phyloP scores from a whole-genome alignment of 2,888 invertebrate genomes.

The Clostera curtula region DNA sequence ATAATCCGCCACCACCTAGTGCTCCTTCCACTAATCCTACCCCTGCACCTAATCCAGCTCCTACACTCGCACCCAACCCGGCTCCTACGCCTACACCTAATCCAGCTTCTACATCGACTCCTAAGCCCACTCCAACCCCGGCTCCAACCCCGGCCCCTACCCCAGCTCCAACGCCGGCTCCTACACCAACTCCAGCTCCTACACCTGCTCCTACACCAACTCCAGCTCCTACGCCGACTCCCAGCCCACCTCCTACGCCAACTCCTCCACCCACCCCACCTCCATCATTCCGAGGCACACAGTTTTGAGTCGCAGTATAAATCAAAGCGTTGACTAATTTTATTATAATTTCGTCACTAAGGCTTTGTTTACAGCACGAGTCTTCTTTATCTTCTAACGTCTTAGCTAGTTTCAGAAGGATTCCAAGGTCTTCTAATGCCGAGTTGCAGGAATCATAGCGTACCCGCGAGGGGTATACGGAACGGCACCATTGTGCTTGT shows the following conservation, averaged over 20 bases:
- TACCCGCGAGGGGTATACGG: conserved; percentile 7
- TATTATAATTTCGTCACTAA: conserved; percentile 46
- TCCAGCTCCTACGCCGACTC: background rate
- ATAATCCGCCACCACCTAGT: background rate
- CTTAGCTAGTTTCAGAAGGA: conserved; percentile 23
- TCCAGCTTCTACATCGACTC: conserved; percentile 3
- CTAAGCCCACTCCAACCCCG: conserved; percentile 2
- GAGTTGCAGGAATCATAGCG: conserved; percentile 24
- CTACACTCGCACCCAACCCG: conserved; percentile 1
- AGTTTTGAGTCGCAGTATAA: conserved; percentile 36
- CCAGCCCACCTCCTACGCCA: conserved; percentile 1
- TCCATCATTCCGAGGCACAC: too few relatives aligned
- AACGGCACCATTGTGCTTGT: conserved; percentile 22
- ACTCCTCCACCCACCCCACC: conserved; percentile 8
- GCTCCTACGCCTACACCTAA: conserved; percentile 2
- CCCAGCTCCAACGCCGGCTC: conserved; percentile 1
- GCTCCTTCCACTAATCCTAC: conserved; percentile 6
- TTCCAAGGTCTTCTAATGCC: conserved; percentile 27
- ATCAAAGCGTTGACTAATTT: conserved; percentile 52
- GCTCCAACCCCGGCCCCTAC: conserved; percentile 1
- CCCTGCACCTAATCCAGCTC: conserved; percentile 10
- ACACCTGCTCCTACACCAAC: background rate
- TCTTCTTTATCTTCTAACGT: conserved; percentile 16
- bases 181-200: conserved; percentile 2
- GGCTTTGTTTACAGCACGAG: conserved; percentile 7